Conservation (phyloP, 2,888 invertebrate species). For the Nomada ferruginata region DNA sequence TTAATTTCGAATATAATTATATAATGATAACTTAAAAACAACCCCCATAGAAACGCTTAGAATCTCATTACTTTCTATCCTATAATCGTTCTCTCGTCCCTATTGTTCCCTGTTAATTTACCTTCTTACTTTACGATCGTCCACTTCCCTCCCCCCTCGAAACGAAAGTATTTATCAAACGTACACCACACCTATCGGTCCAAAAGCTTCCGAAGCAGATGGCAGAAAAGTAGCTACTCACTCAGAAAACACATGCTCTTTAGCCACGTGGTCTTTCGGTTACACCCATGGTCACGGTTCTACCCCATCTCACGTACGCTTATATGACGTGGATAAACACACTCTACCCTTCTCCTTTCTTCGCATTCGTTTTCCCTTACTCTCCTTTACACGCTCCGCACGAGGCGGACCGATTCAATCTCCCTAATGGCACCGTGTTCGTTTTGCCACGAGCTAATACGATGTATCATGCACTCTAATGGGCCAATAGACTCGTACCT, state of each 20-base stretch:
- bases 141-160: constrained; percentile 22
- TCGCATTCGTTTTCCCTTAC: constrained; percentile 9
- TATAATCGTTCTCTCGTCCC: neutral
- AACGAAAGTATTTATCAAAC: constrained; percentile 66
- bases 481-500: constrained; percentile 74
- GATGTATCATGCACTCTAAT: constrained; percentile 79
- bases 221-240: constrained; percentile 73
- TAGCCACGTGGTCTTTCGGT: constrained; percentile 75
- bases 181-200: constrained; percentile 70
- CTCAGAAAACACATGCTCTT: constrained; percentile 77
- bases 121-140: constrained; percentile 40
- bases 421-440: constrained; percentile 77
- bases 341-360: constrained; percentile 50
- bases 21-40: too few relatives aligned
- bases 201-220: constrained; percentile 72
- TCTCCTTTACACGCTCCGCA: constrained; percentile 47
- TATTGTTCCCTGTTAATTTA: constrained; percentile 54
- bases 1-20: too few relatives aligned
- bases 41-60: neutral
- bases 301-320: constrained; percentile 72
- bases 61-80: neutral
- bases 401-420: constrained; percentile 76
- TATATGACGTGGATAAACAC: constrained; percentile 69
- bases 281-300: constrained; percentile 69
- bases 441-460: constrained; percentile 75